Conservation (phyloP, 2,888 invertebrate species). For the Neoitamus cyanurus region DNA sequence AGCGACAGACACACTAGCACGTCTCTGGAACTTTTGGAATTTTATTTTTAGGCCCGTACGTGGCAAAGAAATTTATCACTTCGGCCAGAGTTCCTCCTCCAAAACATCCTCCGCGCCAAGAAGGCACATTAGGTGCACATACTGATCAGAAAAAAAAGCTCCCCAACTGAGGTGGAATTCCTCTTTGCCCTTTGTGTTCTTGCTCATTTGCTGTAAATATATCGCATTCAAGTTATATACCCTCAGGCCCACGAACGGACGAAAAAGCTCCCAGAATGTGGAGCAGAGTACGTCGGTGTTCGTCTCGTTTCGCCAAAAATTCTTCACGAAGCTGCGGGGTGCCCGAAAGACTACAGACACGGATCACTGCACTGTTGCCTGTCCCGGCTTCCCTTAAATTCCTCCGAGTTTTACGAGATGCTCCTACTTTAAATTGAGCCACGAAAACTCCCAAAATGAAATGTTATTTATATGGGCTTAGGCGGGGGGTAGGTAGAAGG, state of each 20-base stretch:
- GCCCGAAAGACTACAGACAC: not conserved
- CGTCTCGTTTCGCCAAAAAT: not conserved
- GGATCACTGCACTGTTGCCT: not conserved
- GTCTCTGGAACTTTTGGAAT: not conserved
- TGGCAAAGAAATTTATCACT: not conserved
- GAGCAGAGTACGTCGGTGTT: not conserved
- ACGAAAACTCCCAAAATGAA: slow-evolving; percentile 15
- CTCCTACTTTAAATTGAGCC: slow-evolving; percentile 4
- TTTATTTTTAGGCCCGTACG: not conserved
- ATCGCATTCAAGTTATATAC: not conserved
- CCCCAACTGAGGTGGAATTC: slow-evolving; percentile 16
- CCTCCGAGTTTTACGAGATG: not conserved
- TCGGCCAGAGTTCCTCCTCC: not conserved
- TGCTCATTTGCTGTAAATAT: not conserved
- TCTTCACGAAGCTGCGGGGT: not conserved
- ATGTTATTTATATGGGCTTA: not conserved
- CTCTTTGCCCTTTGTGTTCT: not conserved
- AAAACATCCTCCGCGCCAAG: not conserved
- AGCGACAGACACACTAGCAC: not conserved
- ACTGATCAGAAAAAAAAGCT: not conserved
- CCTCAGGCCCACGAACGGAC: not conserved
- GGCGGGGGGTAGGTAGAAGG: not conserved
- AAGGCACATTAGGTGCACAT: not conserved
- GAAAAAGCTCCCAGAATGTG: not conserved
- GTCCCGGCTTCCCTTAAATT: not conserved